Percentiles rank a stretch among this genome's conserved stretches.
Conservation (phyloP, 2,113 vertebrate species). For the Notothenia coriiceps region DNA sequence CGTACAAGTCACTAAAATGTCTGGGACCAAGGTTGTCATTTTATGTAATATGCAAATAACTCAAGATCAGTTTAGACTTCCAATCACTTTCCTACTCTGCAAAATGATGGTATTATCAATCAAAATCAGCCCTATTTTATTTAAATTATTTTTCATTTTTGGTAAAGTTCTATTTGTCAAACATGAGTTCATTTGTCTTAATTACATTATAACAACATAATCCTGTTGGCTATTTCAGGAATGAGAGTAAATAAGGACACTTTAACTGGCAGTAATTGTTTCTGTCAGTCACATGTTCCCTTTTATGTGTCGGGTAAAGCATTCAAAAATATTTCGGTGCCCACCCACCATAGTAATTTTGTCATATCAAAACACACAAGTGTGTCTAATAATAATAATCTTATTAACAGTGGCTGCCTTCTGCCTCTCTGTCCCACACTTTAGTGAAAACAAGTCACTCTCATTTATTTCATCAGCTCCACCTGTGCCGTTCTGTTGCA, state of each 20-base stretch:
- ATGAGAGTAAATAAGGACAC: neutral
- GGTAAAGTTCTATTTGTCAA: neutral
- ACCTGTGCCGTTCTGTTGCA: neutral
- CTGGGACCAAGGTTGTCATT: neutral
- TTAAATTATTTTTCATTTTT: neutral
- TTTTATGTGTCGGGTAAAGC: neutral
- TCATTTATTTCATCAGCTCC: neutral
- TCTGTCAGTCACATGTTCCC: conserved; percentile 35
- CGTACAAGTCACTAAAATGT: too few species aligned
- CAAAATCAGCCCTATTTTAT: neutral
- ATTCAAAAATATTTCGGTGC: conserved; percentile 43
- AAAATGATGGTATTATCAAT: neutral
- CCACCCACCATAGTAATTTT: conserved; percentile 10
- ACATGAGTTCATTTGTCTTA: too few species aligned
- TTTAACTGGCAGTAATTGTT: neutral
- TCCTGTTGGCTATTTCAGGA: neutral
- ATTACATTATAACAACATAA: neutral
- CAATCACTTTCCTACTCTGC: neutral
- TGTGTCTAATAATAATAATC: neutral
- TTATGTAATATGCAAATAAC: neutral
- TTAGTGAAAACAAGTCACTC: neutral
- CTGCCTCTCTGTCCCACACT: neutral
- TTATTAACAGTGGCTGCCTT: neutral
- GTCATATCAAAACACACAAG: neutral
- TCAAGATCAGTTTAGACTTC: neutral